Evolutionary conservation across 1,140 invertebrate species (phyloP).

Genomic region (Eumeta japonica): DNA sequence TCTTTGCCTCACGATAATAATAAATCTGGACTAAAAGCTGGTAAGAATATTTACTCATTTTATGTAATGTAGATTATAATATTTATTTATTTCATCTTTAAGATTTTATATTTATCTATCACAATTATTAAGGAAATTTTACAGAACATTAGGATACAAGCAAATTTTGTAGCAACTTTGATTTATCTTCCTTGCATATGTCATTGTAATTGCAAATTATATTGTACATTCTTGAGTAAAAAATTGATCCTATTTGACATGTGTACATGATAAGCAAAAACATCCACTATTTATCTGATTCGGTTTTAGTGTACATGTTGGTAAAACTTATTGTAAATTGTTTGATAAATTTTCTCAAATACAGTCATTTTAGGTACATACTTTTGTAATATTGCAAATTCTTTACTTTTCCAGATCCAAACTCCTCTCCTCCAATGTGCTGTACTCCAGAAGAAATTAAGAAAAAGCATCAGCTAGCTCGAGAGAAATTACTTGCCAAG

Average conservation of each 20-base stretch:
- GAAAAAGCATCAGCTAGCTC: conserved; percentile 39
- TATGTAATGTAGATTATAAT: no score
- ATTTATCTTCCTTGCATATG: not conserved
- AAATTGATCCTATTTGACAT: not conserved
- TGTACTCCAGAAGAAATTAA: conserved; percentile 48
- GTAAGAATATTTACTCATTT: no score
- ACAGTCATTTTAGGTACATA: conserved; percentile 2
- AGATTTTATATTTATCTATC: no score
- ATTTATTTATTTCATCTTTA: no score
- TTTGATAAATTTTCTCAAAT: not conserved
- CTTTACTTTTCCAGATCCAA: conserved; percentile 19
- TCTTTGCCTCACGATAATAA: conserved; percentile 46
- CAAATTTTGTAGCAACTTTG: not conserved
- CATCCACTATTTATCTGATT: no score
- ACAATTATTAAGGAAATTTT: no score
- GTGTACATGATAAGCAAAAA: not conserved
- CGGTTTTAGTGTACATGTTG: no score
- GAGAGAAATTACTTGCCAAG: conserved; percentile 43
- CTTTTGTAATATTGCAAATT: conserved; percentile 4
- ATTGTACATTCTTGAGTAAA: not conserved
- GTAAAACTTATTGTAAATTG: no score
- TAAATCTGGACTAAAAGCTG: not conserved
- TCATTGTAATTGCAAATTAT: not conserved
- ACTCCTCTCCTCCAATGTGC: conserved; percentile 30
- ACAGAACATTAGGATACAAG: no score